Percentiles rank a stretch among this genome's conserved stretches.
Conservation (phyloP, 2,888 invertebrate species). For the Baccha elongata region DNA sequence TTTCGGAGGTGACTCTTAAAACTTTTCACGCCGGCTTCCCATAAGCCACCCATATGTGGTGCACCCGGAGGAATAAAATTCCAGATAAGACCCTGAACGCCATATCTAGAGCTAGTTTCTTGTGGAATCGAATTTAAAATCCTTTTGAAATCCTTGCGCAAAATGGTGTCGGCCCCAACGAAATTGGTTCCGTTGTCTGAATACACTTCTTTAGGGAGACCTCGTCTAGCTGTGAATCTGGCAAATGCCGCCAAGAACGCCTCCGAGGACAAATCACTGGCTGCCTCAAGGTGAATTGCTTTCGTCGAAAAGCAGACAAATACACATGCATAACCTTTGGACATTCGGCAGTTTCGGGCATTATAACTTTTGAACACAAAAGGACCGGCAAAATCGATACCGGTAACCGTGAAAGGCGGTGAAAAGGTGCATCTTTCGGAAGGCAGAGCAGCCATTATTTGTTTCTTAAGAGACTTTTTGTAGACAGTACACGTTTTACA, state of each 20-base stretch:
- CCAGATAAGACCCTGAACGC: background rate
- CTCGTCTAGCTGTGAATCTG: background rate
- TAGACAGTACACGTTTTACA: background rate
- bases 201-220: background rate
- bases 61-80: no score
- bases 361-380: background rate
- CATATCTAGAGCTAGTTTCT: background rate
- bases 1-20: no score
- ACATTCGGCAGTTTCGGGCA: background rate
- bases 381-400: slow-evolving; percentile 8
- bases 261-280: background rate
- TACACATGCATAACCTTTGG: slow-evolving; percentile 3
- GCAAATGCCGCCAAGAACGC: background rate
- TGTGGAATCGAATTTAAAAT: background rate
- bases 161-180: background rate
- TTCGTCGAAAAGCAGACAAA: slow-evolving; percentile 7
- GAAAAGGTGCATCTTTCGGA: background rate
- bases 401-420: slow-evolving; percentile 6
- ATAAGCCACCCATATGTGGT: no score
- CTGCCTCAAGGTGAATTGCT: slow-evolving; percentile 8
- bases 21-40: no score
- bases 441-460: slow-evolving; percentile 10
- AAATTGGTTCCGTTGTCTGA: background rate
- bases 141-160: background rate
- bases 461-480: background rate